phyloP scores from a whole-genome alignment of 1,140 invertebrate species.

The Drosophila quadrilineata region DNA sequence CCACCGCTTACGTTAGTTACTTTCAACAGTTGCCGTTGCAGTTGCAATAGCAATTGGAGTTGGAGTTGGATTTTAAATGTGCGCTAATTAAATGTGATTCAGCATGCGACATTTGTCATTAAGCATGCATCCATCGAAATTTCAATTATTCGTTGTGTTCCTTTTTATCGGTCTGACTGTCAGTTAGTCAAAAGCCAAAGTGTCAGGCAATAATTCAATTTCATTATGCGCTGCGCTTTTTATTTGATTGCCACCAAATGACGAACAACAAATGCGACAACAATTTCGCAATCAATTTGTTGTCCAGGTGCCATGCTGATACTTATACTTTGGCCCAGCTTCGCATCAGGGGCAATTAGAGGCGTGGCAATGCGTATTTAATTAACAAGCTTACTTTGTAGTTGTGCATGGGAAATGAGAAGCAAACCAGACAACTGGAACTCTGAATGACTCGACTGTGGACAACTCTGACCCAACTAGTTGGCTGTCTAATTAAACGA shows the following conservation, averaged over 20 bases:
- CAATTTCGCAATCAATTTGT: slow-evolving; percentile 62
- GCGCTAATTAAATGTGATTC: slow-evolving; percentile 67
- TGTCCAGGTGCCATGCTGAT: slow-evolving; percentile 25
- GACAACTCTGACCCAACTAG: slow-evolving; percentile 27
- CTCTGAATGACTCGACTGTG: slow-evolving; percentile 24
- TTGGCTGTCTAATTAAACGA: slow-evolving; percentile 67
- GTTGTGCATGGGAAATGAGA: slow-evolving; percentile 73
- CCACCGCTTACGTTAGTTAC: too few relatives aligned
- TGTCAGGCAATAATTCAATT: slow-evolving; percentile 39
- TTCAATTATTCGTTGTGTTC: slow-evolving; percentile 9
- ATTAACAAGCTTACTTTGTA: slow-evolving; percentile 77
- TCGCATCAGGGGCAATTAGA: slow-evolving; percentile 68
- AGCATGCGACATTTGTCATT: slow-evolving; percentile 50
- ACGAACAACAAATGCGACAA: too few relatives aligned
- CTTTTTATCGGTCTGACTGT: slow-evolving; percentile 8
- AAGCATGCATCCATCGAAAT: slow-evolving; percentile 30
- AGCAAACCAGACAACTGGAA: slow-evolving; percentile 49
- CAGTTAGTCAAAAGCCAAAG: slow-evolving; percentile 16
- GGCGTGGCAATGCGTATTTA: slow-evolving; percentile 75
- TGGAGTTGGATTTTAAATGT: slow-evolving; percentile 31
- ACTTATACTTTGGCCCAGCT: slow-evolving; percentile 32
- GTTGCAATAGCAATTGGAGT: slow-evolving; percentile 7
- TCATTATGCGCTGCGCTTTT: slow-evolving; percentile 25
- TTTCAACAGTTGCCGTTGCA: too few relatives aligned
- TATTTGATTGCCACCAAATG: slow-evolving; percentile 30